Evolutionary conservation across 2,888 invertebrate genomes (phyloP).

Genomic region (Zaprionus obscuricornis): DNA sequence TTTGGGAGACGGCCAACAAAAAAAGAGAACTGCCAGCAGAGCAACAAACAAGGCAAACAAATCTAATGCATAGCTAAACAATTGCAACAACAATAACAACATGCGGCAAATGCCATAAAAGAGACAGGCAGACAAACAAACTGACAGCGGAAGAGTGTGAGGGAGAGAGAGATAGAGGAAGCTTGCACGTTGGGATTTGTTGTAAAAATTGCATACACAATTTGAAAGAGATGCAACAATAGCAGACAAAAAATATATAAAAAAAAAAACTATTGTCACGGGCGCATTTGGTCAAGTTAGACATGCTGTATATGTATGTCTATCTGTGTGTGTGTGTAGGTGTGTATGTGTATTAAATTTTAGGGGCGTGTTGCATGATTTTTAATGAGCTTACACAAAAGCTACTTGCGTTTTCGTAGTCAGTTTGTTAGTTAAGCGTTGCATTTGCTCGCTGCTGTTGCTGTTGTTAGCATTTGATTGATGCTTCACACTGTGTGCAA

Average conservation of each 20-base stretch:
- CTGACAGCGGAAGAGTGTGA: background rate
- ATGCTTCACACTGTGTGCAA: conserved; percentile 45
- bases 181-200: conserved; percentile 11
- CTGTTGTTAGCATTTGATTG: conserved; percentile 47
- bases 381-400: conserved; percentile 75
- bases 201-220: conserved; percentile 55
- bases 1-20: conserved; percentile 22
- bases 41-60: conserved; percentile 27
- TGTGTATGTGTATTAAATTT: conserved; percentile 15
- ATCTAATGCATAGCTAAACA: conserved; percentile 74
- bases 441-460: conserved; percentile 27
- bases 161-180: background rate
- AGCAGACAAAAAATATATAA: conserved; percentile 24
- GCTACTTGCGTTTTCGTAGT: conserved; percentile 57
- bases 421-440: conserved; percentile 36
- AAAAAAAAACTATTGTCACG: conserved; percentile 55
- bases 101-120: too few species aligned
- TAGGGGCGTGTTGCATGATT: conserved; percentile 31
- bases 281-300: conserved; percentile 34
- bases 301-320: conserved; percentile 1
- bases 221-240: conserved; percentile 40
- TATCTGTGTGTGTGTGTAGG: conserved; percentile 1
- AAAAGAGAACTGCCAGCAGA: conserved; percentile 14
- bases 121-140: too few species aligned
- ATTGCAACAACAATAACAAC: conserved; percentile 26